Evolutionary conservation across 2,113 vertebrate genomes (phyloP).

Genomic region (Pontoporia blainvillei): DNA sequence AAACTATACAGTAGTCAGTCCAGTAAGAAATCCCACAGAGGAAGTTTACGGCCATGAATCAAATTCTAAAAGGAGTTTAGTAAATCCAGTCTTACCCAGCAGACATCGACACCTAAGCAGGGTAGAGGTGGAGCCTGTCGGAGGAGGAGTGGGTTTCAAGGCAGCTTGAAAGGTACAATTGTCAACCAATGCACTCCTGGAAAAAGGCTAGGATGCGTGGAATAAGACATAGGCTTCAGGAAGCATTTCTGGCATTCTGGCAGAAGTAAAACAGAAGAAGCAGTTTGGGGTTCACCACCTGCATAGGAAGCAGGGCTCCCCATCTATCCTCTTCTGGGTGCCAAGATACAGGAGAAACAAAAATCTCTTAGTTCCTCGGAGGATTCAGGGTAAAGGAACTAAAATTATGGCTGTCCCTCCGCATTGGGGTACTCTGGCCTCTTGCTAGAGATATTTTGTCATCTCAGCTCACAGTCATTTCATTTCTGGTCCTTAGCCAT

Average conservation of each 20-base stretch:
- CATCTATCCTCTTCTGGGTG: neutral
- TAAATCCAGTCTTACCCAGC: neutral
- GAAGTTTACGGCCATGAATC: neutral
- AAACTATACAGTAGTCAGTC: neutral
- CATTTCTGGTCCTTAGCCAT: neutral
- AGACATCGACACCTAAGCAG: neutral
- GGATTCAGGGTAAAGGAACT: neutral
- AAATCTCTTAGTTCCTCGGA: neutral
- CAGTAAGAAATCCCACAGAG: neutral
- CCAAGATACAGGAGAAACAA: neutral
- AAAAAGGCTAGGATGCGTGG: neutral
- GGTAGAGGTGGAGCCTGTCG: neutral
- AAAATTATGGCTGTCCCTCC: neutral
- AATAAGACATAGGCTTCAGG: neutral
- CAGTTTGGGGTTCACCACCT: neutral
- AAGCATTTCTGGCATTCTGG: neutral
- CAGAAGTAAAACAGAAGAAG: neutral
- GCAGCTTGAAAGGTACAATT: neutral
- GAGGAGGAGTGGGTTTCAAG: neutral
- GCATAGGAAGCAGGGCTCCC: neutral
- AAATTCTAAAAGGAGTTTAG: neutral
- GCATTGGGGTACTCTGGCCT: neutral
- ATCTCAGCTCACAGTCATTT: neutral
- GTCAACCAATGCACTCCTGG: neutral
- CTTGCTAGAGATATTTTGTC: neutral